phyloP scores from a whole-genome alignment of 2,797 vertebrate genomes.

The Microchirus variegatus region DNA sequence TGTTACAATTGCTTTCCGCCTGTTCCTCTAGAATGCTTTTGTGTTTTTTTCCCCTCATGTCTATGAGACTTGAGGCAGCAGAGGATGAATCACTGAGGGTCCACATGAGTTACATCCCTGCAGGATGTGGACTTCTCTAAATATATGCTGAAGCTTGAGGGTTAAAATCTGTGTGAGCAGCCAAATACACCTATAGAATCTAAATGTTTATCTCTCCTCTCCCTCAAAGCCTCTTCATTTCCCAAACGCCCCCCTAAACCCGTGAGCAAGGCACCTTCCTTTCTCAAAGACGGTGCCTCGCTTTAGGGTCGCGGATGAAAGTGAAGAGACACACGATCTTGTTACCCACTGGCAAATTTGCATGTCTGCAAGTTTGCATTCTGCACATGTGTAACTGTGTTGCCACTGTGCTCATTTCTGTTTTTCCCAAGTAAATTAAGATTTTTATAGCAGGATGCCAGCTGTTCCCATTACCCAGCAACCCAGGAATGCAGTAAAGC shows the following conservation, averaged over 20 bases:
- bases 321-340: background rate
- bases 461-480: constrained; percentile 62
- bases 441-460: constrained; percentile 69
- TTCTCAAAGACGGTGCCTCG: background rate
- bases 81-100: constrained; percentile 17
- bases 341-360: constrained; percentile 3
- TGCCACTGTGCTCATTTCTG: constrained; percentile 19
- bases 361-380: constrained; percentile 30
- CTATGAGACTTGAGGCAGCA: constrained; percentile 1
- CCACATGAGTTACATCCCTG: constrained; percentile 10
- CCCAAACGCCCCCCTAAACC: background rate
- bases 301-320: background rate
- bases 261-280: constrained; percentile 23
- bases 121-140: constrained; percentile 43
- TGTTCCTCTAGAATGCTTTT: background rate
- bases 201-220: constrained; percentile 10
- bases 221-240: background rate
- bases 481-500: constrained; percentile 64
- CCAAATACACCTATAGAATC: constrained; percentile 23
- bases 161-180: constrained; percentile 25
- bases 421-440: constrained; percentile 52
- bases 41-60: constrained; percentile 5
- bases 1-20: too few relatives aligned
- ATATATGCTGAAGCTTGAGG: constrained; percentile 52
- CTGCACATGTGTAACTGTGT: constrained; percentile 27